A percentile compares a stretch with the other conserved stretches of the same genome.
Evolutionary conservation across 1,140 invertebrate genomes (phyloP).

Genomic region (Anastrepha ludens): DNA sequence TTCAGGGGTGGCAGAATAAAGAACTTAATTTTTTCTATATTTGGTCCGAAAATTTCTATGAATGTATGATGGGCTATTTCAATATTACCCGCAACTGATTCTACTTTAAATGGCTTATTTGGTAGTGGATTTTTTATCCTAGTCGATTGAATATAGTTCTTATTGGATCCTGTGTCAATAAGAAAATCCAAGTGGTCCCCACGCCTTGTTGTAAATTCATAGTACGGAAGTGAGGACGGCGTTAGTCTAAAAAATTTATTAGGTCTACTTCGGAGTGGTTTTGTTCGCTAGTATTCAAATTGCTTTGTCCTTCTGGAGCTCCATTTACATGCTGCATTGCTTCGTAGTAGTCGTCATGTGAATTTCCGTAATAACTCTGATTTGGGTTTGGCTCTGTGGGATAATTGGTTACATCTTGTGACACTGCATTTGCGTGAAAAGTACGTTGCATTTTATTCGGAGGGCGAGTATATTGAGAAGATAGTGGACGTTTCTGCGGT

Average conservation of each 20-base stretch:
- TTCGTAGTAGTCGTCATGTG: too few species aligned
- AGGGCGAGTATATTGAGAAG: too few species aligned
- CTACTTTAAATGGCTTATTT: constrained; percentile 48
- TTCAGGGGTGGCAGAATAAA: constrained; percentile 35
- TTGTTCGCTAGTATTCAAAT: not conserved
- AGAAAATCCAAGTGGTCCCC: constrained; percentile 53
- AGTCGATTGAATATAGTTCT: constrained; percentile 54
- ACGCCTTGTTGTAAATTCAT: constrained; percentile 33
- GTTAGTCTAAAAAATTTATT: constrained; percentile 58
- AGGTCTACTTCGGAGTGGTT: not conserved
- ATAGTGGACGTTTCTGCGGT: too few species aligned
- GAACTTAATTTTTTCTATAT: constrained; percentile 41
- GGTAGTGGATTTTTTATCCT: constrained; percentile 37
- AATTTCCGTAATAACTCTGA: too few species aligned
- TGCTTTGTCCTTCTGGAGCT: too few species aligned
- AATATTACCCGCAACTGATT: constrained; percentile 49
- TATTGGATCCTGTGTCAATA: constrained; percentile 57
- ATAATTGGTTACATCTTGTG: too few species aligned
- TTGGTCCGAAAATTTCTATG: constrained; percentile 24
- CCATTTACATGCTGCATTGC: too few species aligned
- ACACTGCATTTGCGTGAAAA: too few species aligned
- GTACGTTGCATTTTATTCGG: too few species aligned
- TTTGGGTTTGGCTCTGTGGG: too few species aligned
- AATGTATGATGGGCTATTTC: constrained; percentile 52
- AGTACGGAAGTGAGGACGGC: constrained; percentile 57